A percentile compares a stretch with the other conserved stretches of the same genome.
Evolutionary conservation across 2,113 vertebrate species (phyloP).

Genomic region (Poeciliopsis occidentalis): DNA sequence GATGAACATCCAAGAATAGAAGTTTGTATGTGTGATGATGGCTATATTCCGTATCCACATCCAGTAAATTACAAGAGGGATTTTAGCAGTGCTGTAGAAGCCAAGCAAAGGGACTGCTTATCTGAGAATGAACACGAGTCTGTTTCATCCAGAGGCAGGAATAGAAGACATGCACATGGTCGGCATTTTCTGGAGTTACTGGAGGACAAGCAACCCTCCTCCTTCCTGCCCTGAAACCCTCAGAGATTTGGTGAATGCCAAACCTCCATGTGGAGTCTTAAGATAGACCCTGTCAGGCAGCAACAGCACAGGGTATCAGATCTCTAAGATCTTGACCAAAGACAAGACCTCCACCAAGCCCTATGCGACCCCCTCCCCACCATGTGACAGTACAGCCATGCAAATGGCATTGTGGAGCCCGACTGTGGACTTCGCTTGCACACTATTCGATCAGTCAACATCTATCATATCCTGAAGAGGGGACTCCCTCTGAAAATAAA

Average conservation of each 20-base stretch:
- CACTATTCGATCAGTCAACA: slow-evolving; percentile 74
- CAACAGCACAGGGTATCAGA: slow-evolving; percentile 76
- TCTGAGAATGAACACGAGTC: slow-evolving; percentile 50
- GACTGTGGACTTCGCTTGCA: slow-evolving; percentile 66
- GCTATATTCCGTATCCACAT: slow-evolving; percentile 6
- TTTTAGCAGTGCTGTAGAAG: slow-evolving; percentile 44
- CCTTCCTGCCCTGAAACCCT: slow-evolving; percentile 68
- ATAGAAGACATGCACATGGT: slow-evolving; percentile 63
- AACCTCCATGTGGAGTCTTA: slow-evolving; percentile 80
- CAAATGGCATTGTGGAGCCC: slow-evolving; percentile 47
- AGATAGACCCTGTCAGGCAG: slow-evolving; percentile 79
- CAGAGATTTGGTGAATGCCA: slow-evolving; percentile 78
- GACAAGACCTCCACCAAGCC: slow-evolving; percentile 71
- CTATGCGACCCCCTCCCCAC: background rate
- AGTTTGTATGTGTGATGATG: slow-evolving; percentile 5
- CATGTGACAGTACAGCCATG: slow-evolving; percentile 64
- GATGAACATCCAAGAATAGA: slow-evolving; percentile 6
- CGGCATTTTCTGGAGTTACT: slow-evolving; percentile 62
- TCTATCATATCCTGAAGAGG: slow-evolving; percentile 79
- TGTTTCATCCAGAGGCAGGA: slow-evolving; percentile 54
- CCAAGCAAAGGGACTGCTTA: slow-evolving; percentile 59
- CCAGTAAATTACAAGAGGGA: slow-evolving; percentile 20
- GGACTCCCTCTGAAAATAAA: slow-evolving; percentile 78
- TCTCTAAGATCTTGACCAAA: slow-evolving; percentile 76
- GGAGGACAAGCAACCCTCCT: slow-evolving; percentile 64